Conservation (phyloP, 2,113 vertebrate genomes). For the Panurus biarmicus region DNA sequence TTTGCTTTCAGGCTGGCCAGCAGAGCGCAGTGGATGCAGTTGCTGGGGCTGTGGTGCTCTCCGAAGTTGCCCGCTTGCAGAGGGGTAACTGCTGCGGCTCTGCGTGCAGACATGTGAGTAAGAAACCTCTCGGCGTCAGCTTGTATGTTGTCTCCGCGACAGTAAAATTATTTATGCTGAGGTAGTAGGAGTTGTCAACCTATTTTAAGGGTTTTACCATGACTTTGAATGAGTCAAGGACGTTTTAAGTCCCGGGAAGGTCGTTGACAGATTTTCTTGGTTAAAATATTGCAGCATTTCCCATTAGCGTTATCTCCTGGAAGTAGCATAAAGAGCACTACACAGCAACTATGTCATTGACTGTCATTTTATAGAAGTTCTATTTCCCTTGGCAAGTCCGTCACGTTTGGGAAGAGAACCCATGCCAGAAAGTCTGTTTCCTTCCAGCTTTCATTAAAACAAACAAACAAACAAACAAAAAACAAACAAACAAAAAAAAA, state of each 20-base stretch:
- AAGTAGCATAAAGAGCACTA: neutral
- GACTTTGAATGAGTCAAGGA: slow-evolving; percentile 14
- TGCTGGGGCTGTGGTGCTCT: slow-evolving; percentile 73
- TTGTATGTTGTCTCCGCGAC: neutral
- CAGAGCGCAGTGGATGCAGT: slow-evolving; percentile 75
- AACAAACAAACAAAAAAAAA: neutral
- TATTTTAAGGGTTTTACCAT: neutral
- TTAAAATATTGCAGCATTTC: slow-evolving; percentile 28
- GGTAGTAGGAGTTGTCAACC: slow-evolving; percentile 12
- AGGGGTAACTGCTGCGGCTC: slow-evolving; percentile 76
- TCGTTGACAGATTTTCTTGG: slow-evolving; percentile 8
- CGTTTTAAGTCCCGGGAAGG: slow-evolving; percentile 7
- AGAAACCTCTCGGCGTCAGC: neutral
- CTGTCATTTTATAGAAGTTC: neutral
- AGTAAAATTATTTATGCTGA: neutral
- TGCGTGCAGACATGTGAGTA: slow-evolving; percentile 81
- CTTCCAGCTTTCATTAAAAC: neutral
- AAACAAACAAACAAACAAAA: neutral
- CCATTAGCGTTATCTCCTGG: neutral
- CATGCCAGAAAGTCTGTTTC: neutral
- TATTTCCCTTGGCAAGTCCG: neutral
- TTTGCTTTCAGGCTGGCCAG: slow-evolving; percentile 72
- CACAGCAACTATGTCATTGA: slow-evolving; percentile 3
- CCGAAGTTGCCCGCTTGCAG: slow-evolving; percentile 73
- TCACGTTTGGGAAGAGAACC: neutral